Conservation (phyloP, 2,797 vertebrate species). For the Enteromius argenteus region DNA sequence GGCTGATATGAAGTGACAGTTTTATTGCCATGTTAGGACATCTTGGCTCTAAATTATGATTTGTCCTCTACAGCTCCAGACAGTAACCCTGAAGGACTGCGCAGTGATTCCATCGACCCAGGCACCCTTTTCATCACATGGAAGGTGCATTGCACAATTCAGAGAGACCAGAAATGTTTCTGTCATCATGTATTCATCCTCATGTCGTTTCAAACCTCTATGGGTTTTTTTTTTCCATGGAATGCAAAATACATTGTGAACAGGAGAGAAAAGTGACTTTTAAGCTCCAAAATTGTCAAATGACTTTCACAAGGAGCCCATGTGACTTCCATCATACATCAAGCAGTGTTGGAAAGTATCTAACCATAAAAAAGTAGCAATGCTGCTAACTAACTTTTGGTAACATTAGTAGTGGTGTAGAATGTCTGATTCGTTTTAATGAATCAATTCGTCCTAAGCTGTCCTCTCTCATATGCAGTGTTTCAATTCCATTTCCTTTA, state of each 20-base stretch:
- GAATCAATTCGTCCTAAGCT: background rate
- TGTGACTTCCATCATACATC: background rate
- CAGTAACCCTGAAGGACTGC: constrained; percentile 84
- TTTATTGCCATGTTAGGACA: constrained; percentile 41
- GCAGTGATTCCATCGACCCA: constrained; percentile 83
- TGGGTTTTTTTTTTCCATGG: background rate
- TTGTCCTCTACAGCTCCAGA: constrained; percentile 78
- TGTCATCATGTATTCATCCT: background rate
- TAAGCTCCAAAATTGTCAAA: background rate
- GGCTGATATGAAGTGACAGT: constrained; percentile 45
- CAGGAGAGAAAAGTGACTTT: background rate
- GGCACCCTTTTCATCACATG: constrained; percentile 86
- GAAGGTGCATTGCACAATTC: constrained; percentile 76
- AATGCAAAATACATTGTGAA: background rate
- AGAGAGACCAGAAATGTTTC: background rate
- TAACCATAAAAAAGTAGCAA: background rate
- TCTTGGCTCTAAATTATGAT: constrained; percentile 16
- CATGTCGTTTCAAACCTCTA: background rate
- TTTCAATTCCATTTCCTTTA: background rate
- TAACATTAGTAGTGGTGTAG: background rate
- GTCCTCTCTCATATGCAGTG: background rate
- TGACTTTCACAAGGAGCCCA: background rate
- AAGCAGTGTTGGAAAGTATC: background rate
- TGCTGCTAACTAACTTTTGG: background rate
- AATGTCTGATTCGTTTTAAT: background rate